Evolutionary conservation across 2,888 invertebrate species (phyloP), one percentile per base, ranked within the genome.

Genomic region (Perizoma flavofasciatum): DNA sequence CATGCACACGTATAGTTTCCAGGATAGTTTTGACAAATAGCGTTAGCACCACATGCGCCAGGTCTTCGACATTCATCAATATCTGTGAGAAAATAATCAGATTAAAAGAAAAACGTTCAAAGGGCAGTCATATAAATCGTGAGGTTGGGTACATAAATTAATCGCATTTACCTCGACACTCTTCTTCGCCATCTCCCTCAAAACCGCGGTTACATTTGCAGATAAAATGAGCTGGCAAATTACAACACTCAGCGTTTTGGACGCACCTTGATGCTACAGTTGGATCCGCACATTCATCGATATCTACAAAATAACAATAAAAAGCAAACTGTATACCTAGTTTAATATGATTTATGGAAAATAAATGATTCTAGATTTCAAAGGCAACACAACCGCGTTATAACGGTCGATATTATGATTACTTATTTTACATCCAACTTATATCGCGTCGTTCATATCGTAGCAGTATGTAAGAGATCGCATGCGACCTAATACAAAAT

Each of bases 211-310:
- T 95, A 89, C 98, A 98, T 93, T 97, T 98, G 93, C 98, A 98
- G 73, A 97, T 95, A 89, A 97, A 98, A 93, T 97, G 97, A 72
- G 98, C 96, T 49, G 98, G 98, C 74, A 98, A 92, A 92, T 98
- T 98, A 84, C 98, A 98, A 88, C 98, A 98, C 85, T 98, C 98
- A 45, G 98, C 97, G 86, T 98, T 97, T 84, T 95, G 93, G 63
- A 97, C 98, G 89, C 98, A 98, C 78, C 97, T 94, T 62, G 96
- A 94, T 41, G 97, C 95, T 77, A 98, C 93, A 65, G 94, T 93
- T 66, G 97, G 97, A 89, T 97, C 96, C 79, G 96, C 95, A 87
- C 98, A 99, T 93, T 99, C 98, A 92, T 99, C 96, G 86, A 98
- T 97, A 81, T 92, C 92, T 87, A 69, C 11, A 11, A 46, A 35